phyloP scores from a whole-genome alignment of 2,888 invertebrate species.

The Tuta absoluta region DNA sequence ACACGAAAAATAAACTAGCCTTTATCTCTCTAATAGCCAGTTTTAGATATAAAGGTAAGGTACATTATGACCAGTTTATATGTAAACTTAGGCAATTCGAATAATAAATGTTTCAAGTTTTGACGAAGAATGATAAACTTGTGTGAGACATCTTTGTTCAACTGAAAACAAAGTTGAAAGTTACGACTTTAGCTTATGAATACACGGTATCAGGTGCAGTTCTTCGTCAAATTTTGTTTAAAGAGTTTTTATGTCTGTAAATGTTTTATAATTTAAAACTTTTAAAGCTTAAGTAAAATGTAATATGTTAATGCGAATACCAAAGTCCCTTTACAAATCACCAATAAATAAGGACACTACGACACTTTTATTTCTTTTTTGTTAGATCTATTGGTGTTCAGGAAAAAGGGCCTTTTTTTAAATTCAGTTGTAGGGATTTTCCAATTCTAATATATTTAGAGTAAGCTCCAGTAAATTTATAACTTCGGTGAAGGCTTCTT shows the following conservation, averaged over 20 bases:
- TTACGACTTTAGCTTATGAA: not conserved
- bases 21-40: not conserved
- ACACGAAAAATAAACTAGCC: too few species aligned
- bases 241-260: not conserved
- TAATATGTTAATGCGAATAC: not conserved
- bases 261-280: not conserved
- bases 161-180: slow-evolving; percentile 14
- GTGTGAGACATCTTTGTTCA: slow-evolving; percentile 17
- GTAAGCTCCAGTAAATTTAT: too few species aligned
- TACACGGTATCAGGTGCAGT: slow-evolving; percentile 8
- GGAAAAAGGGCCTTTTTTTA: not conserved
- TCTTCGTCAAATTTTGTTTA: not conserved
- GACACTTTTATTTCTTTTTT: not conserved
- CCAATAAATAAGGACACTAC: not conserved
- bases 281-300: not conserved
- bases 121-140: slow-evolving; percentile 17
- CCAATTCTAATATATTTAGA: too few species aligned
- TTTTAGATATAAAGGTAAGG: slow-evolving; percentile 6
- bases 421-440: not conserved
- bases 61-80: slow-evolving; percentile 11
- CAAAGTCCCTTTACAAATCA: not conserved
- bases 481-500: too few species aligned
- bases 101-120: slow-evolving; percentile 19
- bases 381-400: not conserved
- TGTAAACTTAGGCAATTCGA: slow-evolving; percentile 17